Conservation (phyloP, 2,797 vertebrate species). For the Cirrhinus mrigala region DNA sequence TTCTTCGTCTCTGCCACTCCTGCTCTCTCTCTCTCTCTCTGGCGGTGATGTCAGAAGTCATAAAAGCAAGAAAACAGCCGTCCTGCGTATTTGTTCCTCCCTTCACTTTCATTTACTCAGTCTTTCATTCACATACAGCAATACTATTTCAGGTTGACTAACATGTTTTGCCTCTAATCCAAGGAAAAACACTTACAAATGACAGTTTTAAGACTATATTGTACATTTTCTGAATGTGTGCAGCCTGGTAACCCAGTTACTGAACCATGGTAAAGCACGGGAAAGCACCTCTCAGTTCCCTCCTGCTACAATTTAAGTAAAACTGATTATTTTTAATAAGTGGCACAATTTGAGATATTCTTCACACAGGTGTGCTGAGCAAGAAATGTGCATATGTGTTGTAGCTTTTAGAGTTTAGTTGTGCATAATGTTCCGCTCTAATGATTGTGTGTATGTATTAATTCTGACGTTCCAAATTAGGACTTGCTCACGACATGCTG, state of each 20-base stretch:
- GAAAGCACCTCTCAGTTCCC: background rate
- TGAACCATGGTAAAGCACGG: background rate
- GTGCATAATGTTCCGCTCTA: constrained; percentile 19
- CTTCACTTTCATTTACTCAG: constrained; percentile 42
- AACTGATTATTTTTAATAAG: background rate
- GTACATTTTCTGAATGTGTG: background rate
- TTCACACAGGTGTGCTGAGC: background rate
- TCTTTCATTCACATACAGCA: constrained; percentile 39
- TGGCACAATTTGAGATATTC: background rate
- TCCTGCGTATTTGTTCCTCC: constrained; percentile 43
- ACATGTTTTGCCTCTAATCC: background rate
- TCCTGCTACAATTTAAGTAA: background rate
- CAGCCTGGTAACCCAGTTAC: background rate
- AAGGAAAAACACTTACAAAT: background rate
- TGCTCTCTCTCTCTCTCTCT: constrained; percentile 37
- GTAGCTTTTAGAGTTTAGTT: background rate
- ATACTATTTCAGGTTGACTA: constrained; percentile 19
- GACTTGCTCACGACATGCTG: constrained; percentile 60
- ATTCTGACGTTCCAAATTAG: constrained; percentile 39
- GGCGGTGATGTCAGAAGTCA: constrained; percentile 62
- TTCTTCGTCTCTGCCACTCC: constrained; percentile 32
- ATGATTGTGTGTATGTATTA: constrained; percentile 12
- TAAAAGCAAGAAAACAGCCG: constrained; percentile 51
- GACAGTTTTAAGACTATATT: background rate
- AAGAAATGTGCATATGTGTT: constrained; percentile 16